Conservation (phyloP, 2,113 vertebrate species). For the Leucopsar rothschildi region DNA sequence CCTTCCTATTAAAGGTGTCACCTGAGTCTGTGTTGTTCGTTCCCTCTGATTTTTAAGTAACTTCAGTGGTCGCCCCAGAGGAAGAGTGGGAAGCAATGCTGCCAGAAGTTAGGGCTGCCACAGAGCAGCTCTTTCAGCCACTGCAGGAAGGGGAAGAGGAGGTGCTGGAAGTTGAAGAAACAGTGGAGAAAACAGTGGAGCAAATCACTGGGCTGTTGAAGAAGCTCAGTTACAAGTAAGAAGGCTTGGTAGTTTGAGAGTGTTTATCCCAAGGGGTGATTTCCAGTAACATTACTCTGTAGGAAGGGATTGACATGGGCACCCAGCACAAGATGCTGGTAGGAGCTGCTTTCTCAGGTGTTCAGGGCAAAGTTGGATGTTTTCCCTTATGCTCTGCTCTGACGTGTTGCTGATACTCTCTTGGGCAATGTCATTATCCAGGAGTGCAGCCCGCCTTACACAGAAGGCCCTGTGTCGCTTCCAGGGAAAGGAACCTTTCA, state of each 20-base stretch:
- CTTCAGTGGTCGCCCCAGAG: slow-evolving; percentile 73
- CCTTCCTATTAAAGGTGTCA: neutral
- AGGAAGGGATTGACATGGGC: neutral
- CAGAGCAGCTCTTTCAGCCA: slow-evolving; percentile 69
- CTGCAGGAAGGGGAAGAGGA: slow-evolving; percentile 49
- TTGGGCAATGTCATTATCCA: slow-evolving; percentile 48
- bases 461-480: slow-evolving; percentile 72
- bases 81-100: slow-evolving; percentile 95
- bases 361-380: neutral
- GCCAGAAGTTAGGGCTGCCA: slow-evolving; percentile 83
- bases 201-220: slow-evolving; percentile 78
- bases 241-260: neutral
- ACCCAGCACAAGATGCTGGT: neutral
- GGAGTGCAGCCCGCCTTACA: slow-evolving; percentile 81
- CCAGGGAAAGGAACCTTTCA: slow-evolving; percentile 77
- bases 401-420: neutral
- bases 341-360: neutral
- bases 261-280: neutral
- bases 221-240: slow-evolving; percentile 90
- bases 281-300: neutral
- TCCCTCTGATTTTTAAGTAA: slow-evolving; percentile 10
- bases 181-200: slow-evolving; percentile 69
- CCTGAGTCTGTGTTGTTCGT: neutral
- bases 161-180: slow-evolving; percentile 46
- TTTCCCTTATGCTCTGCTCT: neutral